Evolutionary conservation across 2,888 invertebrate genomes (phyloP).

Genomic region (Helleia helle): DNA sequence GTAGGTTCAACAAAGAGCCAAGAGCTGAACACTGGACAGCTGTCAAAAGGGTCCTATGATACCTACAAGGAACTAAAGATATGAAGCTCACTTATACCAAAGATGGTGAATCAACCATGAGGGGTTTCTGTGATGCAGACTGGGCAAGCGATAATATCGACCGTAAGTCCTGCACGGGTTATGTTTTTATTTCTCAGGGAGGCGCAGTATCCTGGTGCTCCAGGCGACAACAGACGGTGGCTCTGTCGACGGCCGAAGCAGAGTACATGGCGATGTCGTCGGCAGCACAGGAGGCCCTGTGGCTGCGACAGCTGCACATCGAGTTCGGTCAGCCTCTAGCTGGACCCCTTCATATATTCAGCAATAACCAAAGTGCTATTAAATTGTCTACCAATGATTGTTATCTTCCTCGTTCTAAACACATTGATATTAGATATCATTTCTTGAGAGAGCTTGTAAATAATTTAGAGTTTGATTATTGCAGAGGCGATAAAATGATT

Average conservation of each 20-base stretch:
- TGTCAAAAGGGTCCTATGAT: no score
- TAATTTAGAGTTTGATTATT: conserved; percentile 16
- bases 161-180: conserved; percentile 22
- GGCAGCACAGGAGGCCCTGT: background rate
- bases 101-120: background rate
- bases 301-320: conserved; percentile 11
- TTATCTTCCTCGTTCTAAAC: conserved; percentile 21
- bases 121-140: background rate
- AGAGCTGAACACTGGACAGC: conserved; percentile 2
- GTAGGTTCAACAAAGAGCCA: conserved; percentile 12
- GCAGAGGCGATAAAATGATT: conserved; percentile 16
- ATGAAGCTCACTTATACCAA: background rate
- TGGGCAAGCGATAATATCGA: background rate
- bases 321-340: conserved; percentile 16
- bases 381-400: conserved; percentile 20
- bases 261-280: background rate
- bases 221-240: conserved; percentile 24
- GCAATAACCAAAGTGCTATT: conserved; percentile 25
- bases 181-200: conserved; percentile 22
- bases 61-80: conserved; percentile 4
- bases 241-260: no score
- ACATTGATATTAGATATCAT: conserved; percentile 24
- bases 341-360: conserved; percentile 15
- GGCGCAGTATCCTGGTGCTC: conserved; percentile 23
- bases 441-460: conserved; percentile 19